Base-by-base conservation (phyloP, 1,140 invertebrate species). In the Pseudoatta argentina region DNA sequence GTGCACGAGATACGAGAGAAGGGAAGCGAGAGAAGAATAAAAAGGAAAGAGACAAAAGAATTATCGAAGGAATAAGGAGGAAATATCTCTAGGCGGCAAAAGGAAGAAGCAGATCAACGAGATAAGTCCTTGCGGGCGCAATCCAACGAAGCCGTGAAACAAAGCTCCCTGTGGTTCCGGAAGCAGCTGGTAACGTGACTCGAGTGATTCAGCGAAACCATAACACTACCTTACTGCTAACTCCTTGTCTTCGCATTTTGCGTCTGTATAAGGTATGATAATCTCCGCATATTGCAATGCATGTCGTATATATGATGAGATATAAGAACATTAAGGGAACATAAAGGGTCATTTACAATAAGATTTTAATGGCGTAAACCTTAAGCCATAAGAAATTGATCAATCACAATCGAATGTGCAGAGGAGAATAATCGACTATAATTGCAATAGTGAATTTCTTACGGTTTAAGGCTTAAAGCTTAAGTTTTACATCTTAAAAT, bases 141-240 rank as follows among this genome's bases (percentile, higher is more conserved):
- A 87, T 87, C 59, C 79, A 16, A 64, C 77, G 86, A 59, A 71
- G 86, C 67, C 59, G 55, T 81, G 67, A 87, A 83, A 87, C 78
- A 83, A 85, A 85, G 82, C 82, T 78, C 59, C 51, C 55, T 48
- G 73, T 51, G 82, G 7, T 85, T 85, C 73, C 73, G 82, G 82
- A 85, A 85, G 61, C 82, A 48, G 82, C 73, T 27, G 82, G 82
- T 85, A 85, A 85, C 73, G 82, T 85, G 82, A 85, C 73, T 85
- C 73, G 82, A 66, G 82, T 78, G 82, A 77, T 77, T 78, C 82
- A 78, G 73, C 82, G 73, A 55, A 85, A 85, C 73, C 82, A 78
- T 78, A 85, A 85, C 73, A 53, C 63, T 85, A 85, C 21, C 64
- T 66, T 21, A 39, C n/a, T 30, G 73, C 48, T 51, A 73, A 57